These are phyloP conservation scores for Hedya salicella DNA, from an alignment of 2,888 invertebrate genomes.

Conservation along the genomic window DNA sequence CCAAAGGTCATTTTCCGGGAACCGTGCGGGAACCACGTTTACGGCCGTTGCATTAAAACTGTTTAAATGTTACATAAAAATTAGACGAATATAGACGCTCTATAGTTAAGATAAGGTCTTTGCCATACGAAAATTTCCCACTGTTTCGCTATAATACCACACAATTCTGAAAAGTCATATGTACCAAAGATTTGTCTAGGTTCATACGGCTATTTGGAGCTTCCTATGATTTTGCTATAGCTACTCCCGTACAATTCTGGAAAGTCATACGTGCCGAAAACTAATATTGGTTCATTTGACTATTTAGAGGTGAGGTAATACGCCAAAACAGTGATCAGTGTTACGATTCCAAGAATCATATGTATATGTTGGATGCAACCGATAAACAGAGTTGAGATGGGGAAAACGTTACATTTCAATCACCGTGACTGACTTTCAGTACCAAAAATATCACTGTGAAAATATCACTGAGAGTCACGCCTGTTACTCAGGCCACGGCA, in stretches of 20 bases:
- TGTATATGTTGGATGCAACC: conserved; percentile 20
- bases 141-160: neutral
- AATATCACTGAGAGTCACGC: too few species aligned
- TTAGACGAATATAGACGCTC: conserved; percentile 2
- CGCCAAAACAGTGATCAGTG: conserved; percentile 16
- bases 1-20: conserved; percentile 31
- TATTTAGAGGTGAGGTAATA: neutral
- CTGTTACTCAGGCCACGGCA: too few species aligned
- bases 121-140: neutral
- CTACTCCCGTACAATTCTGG: neutral
- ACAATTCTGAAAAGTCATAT: too few species aligned
- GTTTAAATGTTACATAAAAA: neutral
- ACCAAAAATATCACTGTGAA: too few species aligned
- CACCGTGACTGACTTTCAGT: too few species aligned
- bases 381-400: conserved; percentile 23
- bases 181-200: too few species aligned
- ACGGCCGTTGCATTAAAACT: conserved; percentile 12
- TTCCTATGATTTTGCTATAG: too few species aligned
- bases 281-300: neutral
- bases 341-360: conserved; percentile 13
- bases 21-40: conserved; percentile 19
- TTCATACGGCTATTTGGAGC: too few species aligned
- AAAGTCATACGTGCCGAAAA: neutral
- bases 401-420: too few species aligned
- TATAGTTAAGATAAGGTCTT: neutral